Evolutionary conservation across 2,888 invertebrate species (phyloP).

Genomic region (Eucera pruinosa): DNA sequence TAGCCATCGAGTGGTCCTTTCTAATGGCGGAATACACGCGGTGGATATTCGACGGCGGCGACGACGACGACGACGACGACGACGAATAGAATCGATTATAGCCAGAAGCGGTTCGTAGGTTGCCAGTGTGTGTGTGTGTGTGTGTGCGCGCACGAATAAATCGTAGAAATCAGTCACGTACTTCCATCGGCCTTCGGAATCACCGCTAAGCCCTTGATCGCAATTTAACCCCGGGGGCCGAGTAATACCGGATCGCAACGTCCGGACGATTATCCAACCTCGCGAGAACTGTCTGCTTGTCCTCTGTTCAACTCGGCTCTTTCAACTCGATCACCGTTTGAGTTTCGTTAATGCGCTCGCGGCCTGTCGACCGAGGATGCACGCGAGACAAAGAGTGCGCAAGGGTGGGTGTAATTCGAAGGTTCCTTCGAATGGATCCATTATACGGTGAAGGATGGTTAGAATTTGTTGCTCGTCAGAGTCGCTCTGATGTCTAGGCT

Average conservation of each 20-base stretch:
- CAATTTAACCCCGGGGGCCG: constrained; percentile 80
- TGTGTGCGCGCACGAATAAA: constrained; percentile 68
- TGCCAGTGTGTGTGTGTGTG: constrained; percentile 23
- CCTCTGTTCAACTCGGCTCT: constrained; percentile 35
- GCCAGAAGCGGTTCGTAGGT: constrained; percentile 32
- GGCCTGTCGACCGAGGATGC: constrained; percentile 31
- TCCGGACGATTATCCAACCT: constrained; percentile 78
- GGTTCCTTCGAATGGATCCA: constrained; percentile 11
- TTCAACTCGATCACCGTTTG: constrained; percentile 28
- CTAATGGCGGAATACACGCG: constrained; percentile 39
- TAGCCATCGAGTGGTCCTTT: constrained; percentile 32
- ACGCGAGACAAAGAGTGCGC: constrained; percentile 32
- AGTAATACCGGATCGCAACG: constrained; percentile 78
- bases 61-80: no score
- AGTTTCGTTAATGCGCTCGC: constrained; percentile 46
- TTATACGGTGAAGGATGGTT: background rate
- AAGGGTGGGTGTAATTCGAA: constrained; percentile 6
- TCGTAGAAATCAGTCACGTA: constrained; percentile 76
- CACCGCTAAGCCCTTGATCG: constrained; percentile 83
- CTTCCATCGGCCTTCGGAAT: constrained; percentile 80
- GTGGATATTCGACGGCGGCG: constrained; percentile 49
- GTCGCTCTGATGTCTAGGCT: background rate
- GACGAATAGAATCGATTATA: constrained; percentile 66
- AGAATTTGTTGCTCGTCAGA: background rate
- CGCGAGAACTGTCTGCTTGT: constrained; percentile 59